Percentiles rank a stretch among this genome's conserved stretches.
These are phyloP conservation scores for Horisme vitalbata DNA, from an alignment of 2,888 invertebrate species.

Conservation along the genomic window DNA sequence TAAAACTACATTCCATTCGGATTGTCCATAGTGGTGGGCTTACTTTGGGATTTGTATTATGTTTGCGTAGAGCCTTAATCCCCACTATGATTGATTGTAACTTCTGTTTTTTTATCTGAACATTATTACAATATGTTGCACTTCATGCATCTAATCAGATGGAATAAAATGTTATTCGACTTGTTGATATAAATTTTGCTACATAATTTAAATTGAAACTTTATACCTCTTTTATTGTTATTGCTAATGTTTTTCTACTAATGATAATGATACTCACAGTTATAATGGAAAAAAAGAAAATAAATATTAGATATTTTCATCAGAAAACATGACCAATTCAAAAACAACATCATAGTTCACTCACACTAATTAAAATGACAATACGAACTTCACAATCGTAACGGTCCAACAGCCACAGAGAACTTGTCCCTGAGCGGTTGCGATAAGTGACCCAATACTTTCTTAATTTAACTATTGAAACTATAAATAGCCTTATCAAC, in stretches of 20 bases:
- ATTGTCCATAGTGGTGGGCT: constrained; percentile 44
- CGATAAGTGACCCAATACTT: constrained; percentile 66
- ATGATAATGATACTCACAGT: too few species aligned
- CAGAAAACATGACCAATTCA: too few species aligned
- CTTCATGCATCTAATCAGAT: too few species aligned
- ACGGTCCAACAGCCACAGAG: constrained; percentile 59
- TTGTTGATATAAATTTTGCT: too few species aligned
- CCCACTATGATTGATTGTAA: background rate
- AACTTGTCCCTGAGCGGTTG: constrained; percentile 65
- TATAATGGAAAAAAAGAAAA: too few species aligned
- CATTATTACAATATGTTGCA: too few species aligned
- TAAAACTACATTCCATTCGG: too few species aligned
- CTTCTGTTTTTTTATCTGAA: background rate
- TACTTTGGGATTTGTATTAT: constrained; percentile 4
- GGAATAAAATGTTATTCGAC: too few species aligned
- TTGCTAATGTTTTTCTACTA: too few species aligned
- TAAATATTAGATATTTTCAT: too few species aligned
- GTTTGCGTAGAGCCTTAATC: background rate
- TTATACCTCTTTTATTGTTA: too few species aligned
- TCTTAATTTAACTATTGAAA: constrained; percentile 60
- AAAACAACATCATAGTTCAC: constrained; percentile 13
- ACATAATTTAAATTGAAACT: too few species aligned
- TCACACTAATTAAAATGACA: constrained; percentile 36
- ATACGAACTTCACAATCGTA: constrained; percentile 51
- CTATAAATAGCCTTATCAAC: constrained; percentile 68